Percentiles rank a stretch among this genome's conserved stretches.
phyloP scores from a whole-genome alignment of 2,888 invertebrate species.

The Melanostoma mellinum region DNA sequence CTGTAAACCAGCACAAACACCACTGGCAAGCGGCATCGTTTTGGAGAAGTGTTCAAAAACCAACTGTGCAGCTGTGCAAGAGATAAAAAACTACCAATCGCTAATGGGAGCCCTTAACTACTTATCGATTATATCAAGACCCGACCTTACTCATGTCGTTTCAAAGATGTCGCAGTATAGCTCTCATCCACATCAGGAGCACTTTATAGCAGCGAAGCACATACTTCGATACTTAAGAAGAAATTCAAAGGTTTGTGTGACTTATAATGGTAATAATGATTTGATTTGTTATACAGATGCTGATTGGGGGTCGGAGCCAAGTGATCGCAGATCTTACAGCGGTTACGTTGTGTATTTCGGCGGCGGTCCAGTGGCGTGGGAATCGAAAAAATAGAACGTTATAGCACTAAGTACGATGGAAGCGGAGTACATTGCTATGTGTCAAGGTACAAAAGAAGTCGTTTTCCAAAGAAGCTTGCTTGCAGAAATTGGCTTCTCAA shows the following conservation, averaged over 20 bases:
- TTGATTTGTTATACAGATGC: constrained; percentile 27
- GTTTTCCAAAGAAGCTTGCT: constrained; percentile 46
- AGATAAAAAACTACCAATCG: constrained; percentile 43
- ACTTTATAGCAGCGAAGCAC: too few relatives aligned
- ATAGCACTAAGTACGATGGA: too few relatives aligned
- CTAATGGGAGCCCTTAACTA: constrained; percentile 38
- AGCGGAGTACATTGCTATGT: too few relatives aligned
- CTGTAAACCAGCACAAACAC: too few relatives aligned
- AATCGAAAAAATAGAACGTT: constrained; percentile 59
- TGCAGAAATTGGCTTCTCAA: constrained; percentile 32
- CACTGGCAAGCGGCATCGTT: constrained; percentile 14
- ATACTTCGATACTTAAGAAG: too few relatives aligned
- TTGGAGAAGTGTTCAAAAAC: constrained; percentile 42
- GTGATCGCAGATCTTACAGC: constrained; percentile 55
- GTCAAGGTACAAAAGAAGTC: too few relatives aligned
- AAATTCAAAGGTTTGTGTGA: constrained; percentile 21
- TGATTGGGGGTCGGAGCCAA: constrained; percentile 50
- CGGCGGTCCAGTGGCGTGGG: constrained; percentile 56
- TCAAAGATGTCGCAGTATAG: too few relatives aligned
- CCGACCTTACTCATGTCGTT: too few relatives aligned
- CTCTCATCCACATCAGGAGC: too few relatives aligned
- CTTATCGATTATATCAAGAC: too few relatives aligned
- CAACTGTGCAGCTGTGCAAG: constrained; percentile 23
- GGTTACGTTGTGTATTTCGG: constrained; percentile 51
- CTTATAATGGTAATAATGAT: constrained; percentile 5